These are phyloP conservation scores for Empidonax traillii DNA, from an alignment of 2,113 vertebrate species.

Conservation along the genomic window DNA sequence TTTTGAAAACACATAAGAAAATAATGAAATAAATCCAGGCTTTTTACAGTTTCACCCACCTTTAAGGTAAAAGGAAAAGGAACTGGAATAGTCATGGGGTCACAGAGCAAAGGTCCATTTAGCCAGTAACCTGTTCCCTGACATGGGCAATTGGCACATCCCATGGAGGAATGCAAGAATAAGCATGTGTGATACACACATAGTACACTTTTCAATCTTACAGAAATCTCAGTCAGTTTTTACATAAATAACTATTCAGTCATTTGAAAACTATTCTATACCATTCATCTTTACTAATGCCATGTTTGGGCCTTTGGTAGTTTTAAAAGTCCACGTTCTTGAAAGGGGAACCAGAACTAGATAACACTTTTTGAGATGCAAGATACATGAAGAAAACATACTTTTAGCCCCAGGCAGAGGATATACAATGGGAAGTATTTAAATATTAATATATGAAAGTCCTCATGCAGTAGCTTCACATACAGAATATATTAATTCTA, in stretches of 20 bases:
- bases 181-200: background rate
- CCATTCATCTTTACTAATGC: background rate
- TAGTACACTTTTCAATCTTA: background rate
- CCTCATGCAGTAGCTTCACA: background rate
- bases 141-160: background rate
- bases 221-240: background rate
- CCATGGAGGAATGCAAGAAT: background rate
- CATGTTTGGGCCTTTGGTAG: background rate
- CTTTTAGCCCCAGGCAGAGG: background rate
- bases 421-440: background rate
- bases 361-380: background rate
- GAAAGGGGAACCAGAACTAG: background rate
- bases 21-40: background rate
- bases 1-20: conserved; percentile 44
- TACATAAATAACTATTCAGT: background rate
- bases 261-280: background rate
- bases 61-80: background rate
- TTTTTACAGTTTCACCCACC: background rate
- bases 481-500: background rate
- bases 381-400: background rate
- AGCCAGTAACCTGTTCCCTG: background rate
- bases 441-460: background rate
- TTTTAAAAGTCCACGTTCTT: background rate
- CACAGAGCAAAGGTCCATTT: background rate
- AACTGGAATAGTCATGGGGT: background rate